phyloP scores from a whole-genome alignment of 2,113 vertebrate species.

The Formicarius rufipectus region DNA sequence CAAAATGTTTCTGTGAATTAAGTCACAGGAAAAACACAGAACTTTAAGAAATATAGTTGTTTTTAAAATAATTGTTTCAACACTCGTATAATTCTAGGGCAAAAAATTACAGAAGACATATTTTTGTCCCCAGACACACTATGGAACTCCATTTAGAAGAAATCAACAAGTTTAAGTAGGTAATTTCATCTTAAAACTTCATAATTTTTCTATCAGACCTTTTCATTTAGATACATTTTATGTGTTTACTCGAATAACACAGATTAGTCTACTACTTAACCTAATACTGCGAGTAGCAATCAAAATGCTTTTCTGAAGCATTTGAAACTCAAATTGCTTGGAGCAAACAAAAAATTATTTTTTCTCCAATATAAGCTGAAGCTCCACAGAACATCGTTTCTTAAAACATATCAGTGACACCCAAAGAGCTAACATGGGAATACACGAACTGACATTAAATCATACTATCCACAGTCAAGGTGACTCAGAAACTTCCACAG shows the following conservation, averaged over 20 bases:
- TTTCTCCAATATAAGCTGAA: background rate
- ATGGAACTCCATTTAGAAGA: background rate
- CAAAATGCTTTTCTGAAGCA: background rate
- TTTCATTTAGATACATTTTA: background rate
- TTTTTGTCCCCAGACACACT: background rate
- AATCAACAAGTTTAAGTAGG: background rate
- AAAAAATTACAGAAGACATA: background rate
- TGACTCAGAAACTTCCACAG: background rate
- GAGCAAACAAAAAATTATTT: background rate
- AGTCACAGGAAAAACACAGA: background rate
- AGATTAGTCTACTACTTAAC: background rate
- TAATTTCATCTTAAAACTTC: background rate
- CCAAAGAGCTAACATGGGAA: background rate
- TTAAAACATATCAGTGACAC: background rate
- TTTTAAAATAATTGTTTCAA: background rate
- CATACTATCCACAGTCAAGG: background rate
- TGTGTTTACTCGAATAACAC: background rate
- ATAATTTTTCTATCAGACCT: background rate
- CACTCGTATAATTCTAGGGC: background rate
- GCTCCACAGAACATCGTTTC: background rate
- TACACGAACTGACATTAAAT: background rate
- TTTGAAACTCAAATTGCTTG: background rate
- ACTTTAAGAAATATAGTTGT: background rate
- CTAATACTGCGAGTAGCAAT: background rate
- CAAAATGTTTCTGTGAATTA: background rate